A percentile compares a stretch with the other conserved stretches of the same genome.
phyloP scores from a whole-genome alignment of 2,888 invertebrate genomes.

The Pediacus dermestoides region DNA sequence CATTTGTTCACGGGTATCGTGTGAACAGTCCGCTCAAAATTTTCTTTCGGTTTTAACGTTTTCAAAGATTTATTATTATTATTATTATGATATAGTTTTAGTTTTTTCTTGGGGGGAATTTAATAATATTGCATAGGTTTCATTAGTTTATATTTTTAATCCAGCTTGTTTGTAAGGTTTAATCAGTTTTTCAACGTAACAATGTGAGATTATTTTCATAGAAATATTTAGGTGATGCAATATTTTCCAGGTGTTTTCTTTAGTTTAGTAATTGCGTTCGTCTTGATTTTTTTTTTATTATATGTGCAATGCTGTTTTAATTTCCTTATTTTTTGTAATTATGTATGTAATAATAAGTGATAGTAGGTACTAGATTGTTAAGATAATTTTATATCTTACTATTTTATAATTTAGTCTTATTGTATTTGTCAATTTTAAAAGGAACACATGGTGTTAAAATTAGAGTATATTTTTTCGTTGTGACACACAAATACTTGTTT shows the following conservation, averaged over 20 bases:
- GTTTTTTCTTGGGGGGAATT: constrained; percentile 6
- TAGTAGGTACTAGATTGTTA: constrained; percentile 16
- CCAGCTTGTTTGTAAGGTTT: no score
- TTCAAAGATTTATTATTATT: neutral
- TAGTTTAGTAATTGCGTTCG: constrained; percentile 13
- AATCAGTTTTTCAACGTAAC: no score
- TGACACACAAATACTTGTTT: constrained; percentile 13
- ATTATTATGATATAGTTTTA: no score
- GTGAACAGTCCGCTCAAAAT: constrained; percentile 13
- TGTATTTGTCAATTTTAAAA: constrained; percentile 6
- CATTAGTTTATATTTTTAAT: constrained; percentile 6
- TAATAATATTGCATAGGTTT: constrained; percentile 14
- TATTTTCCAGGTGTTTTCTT: constrained; percentile 11
- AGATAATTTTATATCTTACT: constrained; percentile 19
- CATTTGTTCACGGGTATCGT: constrained; percentile 16
- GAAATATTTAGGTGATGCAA: constrained; percentile 20
- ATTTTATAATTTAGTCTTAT: constrained; percentile 17
- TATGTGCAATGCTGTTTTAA: constrained; percentile 12
- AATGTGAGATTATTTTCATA: no score
- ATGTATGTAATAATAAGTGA: no score
- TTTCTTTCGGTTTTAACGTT: neutral
- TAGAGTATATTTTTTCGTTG: constrained; percentile 10
- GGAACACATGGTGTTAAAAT: constrained; percentile 7
- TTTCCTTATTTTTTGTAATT: no score
- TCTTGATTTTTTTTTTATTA: constrained; percentile 5